These are phyloP conservation scores for Hoplias malabaricus DNA, from an alignment of 2,113 vertebrate genomes.

Conservation along the genomic window DNA sequence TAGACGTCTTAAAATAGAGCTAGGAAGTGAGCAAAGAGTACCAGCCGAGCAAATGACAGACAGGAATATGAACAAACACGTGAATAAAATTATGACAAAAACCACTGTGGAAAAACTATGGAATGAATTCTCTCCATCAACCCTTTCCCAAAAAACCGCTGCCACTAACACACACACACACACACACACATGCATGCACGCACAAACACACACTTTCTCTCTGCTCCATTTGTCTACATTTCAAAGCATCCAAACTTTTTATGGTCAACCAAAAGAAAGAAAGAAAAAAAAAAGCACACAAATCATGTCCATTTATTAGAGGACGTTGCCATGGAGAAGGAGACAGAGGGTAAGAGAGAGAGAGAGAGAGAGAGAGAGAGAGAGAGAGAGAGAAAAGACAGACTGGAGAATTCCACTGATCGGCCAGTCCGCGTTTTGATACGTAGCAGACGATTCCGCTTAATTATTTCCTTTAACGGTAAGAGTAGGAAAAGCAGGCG, in stretches of 20 bases:
- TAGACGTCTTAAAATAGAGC: conserved; percentile 58
- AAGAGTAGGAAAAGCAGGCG: conserved; percentile 45
- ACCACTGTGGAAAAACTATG: conserved; percentile 48
- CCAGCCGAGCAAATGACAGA: conserved; percentile 38
- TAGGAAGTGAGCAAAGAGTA: conserved; percentile 41
- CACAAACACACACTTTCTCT: background rate
- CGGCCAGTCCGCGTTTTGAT: conserved; percentile 41
- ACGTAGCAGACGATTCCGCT: conserved; percentile 45
- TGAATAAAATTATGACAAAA: conserved; percentile 53
- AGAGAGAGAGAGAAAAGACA: conserved; percentile 12
- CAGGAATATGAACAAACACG: conserved; percentile 51
- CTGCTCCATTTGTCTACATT: background rate
- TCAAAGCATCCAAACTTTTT: background rate
- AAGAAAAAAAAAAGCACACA: background rate
- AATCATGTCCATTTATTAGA: background rate
- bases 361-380: conserved; percentile 18
- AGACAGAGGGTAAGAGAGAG: conserved; percentile 2
- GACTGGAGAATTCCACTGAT: conserved; percentile 45
- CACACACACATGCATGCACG: background rate
- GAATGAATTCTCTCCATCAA: conserved; percentile 35
- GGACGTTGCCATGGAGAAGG: background rate
- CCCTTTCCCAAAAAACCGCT: background rate
- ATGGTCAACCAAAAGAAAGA: background rate
- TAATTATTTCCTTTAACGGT: conserved; percentile 56
- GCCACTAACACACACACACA: background rate